These are phyloP conservation scores for Bursaphelenchus okinawaensis DNA, from an alignment of 2,888 invertebrate genomes.

Conservation along the genomic window DNA sequence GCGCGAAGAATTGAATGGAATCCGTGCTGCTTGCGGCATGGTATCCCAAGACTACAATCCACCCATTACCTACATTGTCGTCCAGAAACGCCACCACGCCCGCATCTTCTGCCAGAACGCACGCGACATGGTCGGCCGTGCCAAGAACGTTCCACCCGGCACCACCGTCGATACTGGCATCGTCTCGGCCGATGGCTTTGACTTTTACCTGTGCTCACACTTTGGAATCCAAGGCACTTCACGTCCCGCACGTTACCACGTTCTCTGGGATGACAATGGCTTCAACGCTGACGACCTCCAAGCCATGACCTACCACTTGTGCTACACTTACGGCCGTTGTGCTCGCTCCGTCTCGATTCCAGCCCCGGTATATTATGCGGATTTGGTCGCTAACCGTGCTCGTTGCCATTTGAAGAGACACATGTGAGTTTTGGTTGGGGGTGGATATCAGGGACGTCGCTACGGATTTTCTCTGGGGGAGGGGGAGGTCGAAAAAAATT, in stretches of 20 bases:
- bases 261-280: constrained; percentile 49
- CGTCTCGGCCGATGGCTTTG: constrained; percentile 48
- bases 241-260: constrained; percentile 52
- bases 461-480: too few relatives aligned
- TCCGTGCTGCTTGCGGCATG: constrained; percentile 49
- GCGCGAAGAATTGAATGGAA: constrained; percentile 48
- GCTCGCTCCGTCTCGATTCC: constrained; percentile 49
- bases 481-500: too few relatives aligned
- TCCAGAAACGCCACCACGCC: constrained; percentile 51
- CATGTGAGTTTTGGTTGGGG: constrained; percentile 37
- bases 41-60: constrained; percentile 50
- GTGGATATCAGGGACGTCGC: too few relatives aligned
- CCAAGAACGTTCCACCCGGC: constrained; percentile 50
- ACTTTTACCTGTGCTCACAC: constrained; percentile 53
- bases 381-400: constrained; percentile 50
- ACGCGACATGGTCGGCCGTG: constrained; percentile 42
- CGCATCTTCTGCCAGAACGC: constrained; percentile 44
- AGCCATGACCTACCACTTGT: constrained; percentile 46
- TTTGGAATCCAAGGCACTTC: constrained; percentile 48
- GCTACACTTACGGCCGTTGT: constrained; percentile 52
- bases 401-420: constrained; percentile 48
- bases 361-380: constrained; percentile 50
- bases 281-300: constrained; percentile 53
- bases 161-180: constrained; percentile 51
- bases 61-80: constrained; percentile 51